Base-by-base conservation (phyloP, 2,888 invertebrate genomes). In the Platerodrilus igneus region DNA sequence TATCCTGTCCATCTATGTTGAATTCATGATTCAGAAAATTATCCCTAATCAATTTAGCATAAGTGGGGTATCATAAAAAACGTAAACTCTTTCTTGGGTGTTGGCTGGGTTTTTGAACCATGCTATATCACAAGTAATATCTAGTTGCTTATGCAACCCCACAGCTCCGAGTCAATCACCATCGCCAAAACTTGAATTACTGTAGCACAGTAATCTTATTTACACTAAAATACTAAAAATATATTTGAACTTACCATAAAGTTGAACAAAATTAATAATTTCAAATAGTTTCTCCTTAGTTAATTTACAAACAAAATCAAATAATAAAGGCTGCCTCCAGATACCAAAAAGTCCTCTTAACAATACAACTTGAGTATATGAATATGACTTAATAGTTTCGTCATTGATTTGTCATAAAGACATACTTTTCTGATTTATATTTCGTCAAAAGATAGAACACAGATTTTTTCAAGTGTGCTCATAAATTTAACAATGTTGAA, bases 361-460 rank as follows among this genome's bases (percentile, higher is more conserved):
- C 31, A 45, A 42, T 8, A 42, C 37, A 25, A 47, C 50, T 42
- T 48, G 51, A 14, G 26, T 42, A 34, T 51, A 47, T 16, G 21
- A 40, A 26, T 32, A 45, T 10, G 51, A 48, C 27, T 45, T 45
- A 32, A 55, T 15, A 6, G 50, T 41, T 28, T 26, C 39, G 32
- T 53, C 52, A 14, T 41, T 44, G 10, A 19, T 41, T 47, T 38
- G 29, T 56, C 53, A 34, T 55, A 55, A 4, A 43, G 23, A 23
- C 52, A 50, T 8, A 16, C 25, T 20, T 37, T 45, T 27, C 41
- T 18, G 10, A 55, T 32, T 45, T 53, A 53, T 32, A 55, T 52
- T 37, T 57, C 53, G 37, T 56, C 55, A 40, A 54, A 55, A 8
- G 45, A 52, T 27, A 54, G 16, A 8, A 47, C 37, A 46, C 50